Conservation (phyloP, 30 jellyfish, hydroid and myxozoan species). For the Cassiopea xamachana region DNA sequence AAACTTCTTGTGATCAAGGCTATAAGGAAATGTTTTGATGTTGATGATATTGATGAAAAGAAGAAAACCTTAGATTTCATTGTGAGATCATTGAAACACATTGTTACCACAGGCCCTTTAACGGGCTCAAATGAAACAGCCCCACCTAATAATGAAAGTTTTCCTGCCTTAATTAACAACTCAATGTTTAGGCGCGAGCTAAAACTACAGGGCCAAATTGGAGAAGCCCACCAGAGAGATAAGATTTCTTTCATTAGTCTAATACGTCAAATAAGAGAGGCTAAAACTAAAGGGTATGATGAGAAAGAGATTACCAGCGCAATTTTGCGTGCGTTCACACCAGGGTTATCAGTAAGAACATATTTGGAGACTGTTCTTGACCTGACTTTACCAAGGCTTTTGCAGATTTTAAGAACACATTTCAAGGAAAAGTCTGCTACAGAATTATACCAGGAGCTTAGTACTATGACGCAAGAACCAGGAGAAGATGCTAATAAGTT, state of each 20-base stretch:
- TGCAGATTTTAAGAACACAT: slow-evolving; percentile 55
- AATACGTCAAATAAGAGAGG: slow-evolving; percentile 44
- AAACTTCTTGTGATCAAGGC: slow-evolving; percentile 50
- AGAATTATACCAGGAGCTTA: slow-evolving; percentile 42
- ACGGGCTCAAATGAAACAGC: not conserved
- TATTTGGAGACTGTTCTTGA: slow-evolving; percentile 47
- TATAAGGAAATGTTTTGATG: slow-evolving; percentile 39
- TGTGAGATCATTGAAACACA: not conserved
- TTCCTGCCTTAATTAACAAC: not conserved
- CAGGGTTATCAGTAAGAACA: slow-evolving; percentile 48
- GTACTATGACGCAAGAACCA: slow-evolving; percentile 37
- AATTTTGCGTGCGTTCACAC: slow-evolving; percentile 44
- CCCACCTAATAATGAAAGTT: not conserved
- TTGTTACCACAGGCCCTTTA: not conserved
- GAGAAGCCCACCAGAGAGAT: slow-evolving; percentile 48
- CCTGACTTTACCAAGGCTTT: slow-evolving; percentile 27
- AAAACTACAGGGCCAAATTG: slow-evolving; percentile 62
- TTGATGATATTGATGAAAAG: slow-evolving; percentile 25
- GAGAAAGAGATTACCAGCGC: slow-evolving; percentile 48
- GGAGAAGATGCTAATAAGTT: slow-evolving; percentile 40
- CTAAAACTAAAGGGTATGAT: slow-evolving; percentile 33
- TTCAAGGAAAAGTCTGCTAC: slow-evolving; percentile 70
- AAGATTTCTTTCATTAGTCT: slow-evolving; percentile 44
- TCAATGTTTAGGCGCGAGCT: slow-evolving; percentile 49
- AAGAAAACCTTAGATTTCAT: slow-evolving; percentile 24